Base-by-base conservation (phyloP, 2,113 vertebrate genomes). In the Sisor rabdophorus region DNA sequence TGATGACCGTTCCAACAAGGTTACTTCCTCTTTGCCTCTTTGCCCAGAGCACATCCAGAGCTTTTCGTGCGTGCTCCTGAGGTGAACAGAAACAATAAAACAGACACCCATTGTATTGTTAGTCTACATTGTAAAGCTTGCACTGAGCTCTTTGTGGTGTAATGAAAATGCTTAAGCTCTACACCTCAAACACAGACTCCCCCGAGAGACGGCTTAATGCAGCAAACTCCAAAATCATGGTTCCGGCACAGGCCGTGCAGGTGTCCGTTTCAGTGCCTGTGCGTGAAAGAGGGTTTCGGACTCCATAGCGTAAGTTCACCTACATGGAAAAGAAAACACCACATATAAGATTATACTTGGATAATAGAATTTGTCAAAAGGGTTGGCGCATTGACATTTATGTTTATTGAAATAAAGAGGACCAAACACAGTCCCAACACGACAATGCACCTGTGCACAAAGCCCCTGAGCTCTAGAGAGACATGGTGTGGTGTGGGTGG, bases 11-110 rank as follows among this genome's bases (percentile, higher is more conserved):
- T 0, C 97, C 97, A 76, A 99, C 96, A 80, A 99, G 91, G 84
- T 99, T 96, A 89, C 97, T 99, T 90, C 95, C 97, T 84, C 96
- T 92, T 82, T 99, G 97, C 72, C 96, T 93, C 88, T 97, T 98
- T 82, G 98, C 96, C 97, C 97, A 98, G 55, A 99, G 93, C 81
- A 99, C 98, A 90, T 99, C 96, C 80, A 99, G 89, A 0, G 96
- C 97, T 89, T 95, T 95, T 79, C 97, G 89, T 67, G 97, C 97
- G 52, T 98, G 94, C 19, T 93, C 92, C 97, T 99, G 84, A 28
- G 87, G n/a, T 75, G 20, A 47, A 79, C 6, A 56, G 24, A 15
- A 13, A 71, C 44, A 26, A 71, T 44, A 28, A 59, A 59, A 19
- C 1, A 30, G 13, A 40, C 12, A 50, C 1, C 13, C 1, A 2